Evolutionary conservation across 2,113 vertebrate genomes (phyloP), one percentile per base, ranked within the genome.

Genomic region (Oreochromis niloticus): DNA sequence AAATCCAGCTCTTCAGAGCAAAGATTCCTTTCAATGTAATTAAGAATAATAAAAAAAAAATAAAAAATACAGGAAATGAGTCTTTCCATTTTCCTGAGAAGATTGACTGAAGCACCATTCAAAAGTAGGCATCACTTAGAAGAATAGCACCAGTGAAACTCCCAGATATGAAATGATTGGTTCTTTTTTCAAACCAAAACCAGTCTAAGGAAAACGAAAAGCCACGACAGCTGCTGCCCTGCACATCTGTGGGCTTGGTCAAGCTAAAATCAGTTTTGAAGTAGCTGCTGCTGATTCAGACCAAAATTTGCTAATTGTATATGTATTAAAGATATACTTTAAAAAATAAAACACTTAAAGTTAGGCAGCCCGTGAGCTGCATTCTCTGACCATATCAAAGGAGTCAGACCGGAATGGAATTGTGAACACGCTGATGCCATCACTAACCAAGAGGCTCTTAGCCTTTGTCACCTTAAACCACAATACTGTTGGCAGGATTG

Each of bases 101-200:
- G 85, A 52, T 11, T 1, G 54, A 88, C 82, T 84, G 82, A 84
- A 85, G 92, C 89, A 78, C 50, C 75, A 13, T 80, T 17, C 66
- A 71, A 78, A 63, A 73, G 80, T 43, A 54, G 22, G 57, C 32
- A 19, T 73, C 32, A 4, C 4, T 27, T 82, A 68, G 16, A 52
- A 36, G 36, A 83, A 24, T 1, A 85, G 82, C 87, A 91, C 83
- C 91, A 91, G 89, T 84, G 27, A 82, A 75, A 83, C 73, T 87
- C 88, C 61, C 86, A 52, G 19, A 48, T 32, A n/a, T 3, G 8
- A 48, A 71, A 59, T 9, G 10, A 24, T 14, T 6, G 48, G 48
- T 9, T 55, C n/a, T 16, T 6, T 50, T 50, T 48, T 56, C 39
- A 46, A 39, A 71, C 36, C 5, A 5, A 34, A 5, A 66, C 24